Base-by-base conservation (phyloP, 2,888 invertebrate genomes). In the Mesorhabditis spiculigera region DNA sequence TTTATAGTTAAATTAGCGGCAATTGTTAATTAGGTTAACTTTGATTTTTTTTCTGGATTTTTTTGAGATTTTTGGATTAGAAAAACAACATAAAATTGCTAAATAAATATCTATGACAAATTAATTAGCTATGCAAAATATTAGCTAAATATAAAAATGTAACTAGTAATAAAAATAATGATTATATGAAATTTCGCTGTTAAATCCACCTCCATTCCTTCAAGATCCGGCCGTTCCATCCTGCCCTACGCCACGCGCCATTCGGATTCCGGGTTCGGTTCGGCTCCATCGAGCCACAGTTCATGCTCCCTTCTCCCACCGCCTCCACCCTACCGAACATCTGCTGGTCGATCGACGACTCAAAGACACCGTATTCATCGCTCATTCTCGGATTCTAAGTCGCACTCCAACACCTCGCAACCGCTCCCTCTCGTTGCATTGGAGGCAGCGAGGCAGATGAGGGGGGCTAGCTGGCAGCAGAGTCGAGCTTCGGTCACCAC, bases 181-280 rank as follows among this genome's bases (percentile, higher is more conserved):
- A 28, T 28, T 3, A 28, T 3, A 28, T 28, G 28, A 28, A 28
- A 28, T 28, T 28, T 28, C 28, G 28, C 28, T 28, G 28, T 28
- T 28, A 28, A 28, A 28, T 28, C 28, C 28, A 28, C 28, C 50
- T 10, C 50, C 50, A 10, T 50, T 66, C 45, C 66, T 67, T 63
- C 28, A 28, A 72, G 66, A 16, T 73, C 74, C 16, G 73, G 73
- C 50, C 78, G 83, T 5, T 77, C 79, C 61, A 71, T 74, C 5
- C 75, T 81, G 28, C 83, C 83, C 62, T 84, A 83, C 73, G 75
- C 78, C 67, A 78, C 81, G 16, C 82, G 82, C 69, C 79, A 83
- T 73, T 80, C 80, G 62, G 85, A 85, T 69, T 83, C 82, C 62
- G 85, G 85, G 10, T 85, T 85, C 67, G 82, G 84, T 45, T 79